phyloP scores from a whole-genome alignment of 1,140 invertebrate species.

The Bombus superbus region DNA sequence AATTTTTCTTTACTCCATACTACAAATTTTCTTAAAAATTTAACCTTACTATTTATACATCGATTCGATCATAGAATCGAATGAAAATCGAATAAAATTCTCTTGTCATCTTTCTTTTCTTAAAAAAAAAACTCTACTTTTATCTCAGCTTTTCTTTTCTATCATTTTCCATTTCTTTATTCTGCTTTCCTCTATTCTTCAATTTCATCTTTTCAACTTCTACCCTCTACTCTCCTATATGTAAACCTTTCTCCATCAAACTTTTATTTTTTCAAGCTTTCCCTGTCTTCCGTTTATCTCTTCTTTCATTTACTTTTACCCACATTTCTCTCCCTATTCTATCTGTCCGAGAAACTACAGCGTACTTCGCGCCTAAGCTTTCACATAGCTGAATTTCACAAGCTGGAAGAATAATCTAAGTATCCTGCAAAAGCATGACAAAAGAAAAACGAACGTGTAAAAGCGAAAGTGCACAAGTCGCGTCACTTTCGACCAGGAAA shows the following conservation, averaged over 20 bases:
- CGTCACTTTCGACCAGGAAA: constrained; percentile 14
- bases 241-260: background rate
- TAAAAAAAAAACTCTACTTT: background rate
- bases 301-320: background rate
- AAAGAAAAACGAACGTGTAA: background rate
- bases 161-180: background rate
- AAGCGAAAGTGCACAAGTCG: background rate
- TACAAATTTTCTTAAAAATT: background rate
- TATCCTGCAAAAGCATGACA: background rate
- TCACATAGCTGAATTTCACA: too few relatives aligned
- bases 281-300: too few relatives aligned
- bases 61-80: background rate
- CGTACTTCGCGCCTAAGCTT: background rate
- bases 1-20: background rate
- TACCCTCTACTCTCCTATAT: background rate
- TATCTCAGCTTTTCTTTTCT: background rate
- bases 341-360: background rate
- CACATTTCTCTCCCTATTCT: constrained; percentile 7
- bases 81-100: too few relatives aligned
- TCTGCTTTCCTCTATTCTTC: background rate
- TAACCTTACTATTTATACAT: too few relatives aligned
- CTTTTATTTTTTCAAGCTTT: background rate
- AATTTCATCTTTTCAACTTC: constrained; percentile 13
- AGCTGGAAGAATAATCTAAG: background rate
- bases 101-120: background rate